phyloP scores from a whole-genome alignment of 2,888 invertebrate genomes.

The Clanis bilineata region DNA sequence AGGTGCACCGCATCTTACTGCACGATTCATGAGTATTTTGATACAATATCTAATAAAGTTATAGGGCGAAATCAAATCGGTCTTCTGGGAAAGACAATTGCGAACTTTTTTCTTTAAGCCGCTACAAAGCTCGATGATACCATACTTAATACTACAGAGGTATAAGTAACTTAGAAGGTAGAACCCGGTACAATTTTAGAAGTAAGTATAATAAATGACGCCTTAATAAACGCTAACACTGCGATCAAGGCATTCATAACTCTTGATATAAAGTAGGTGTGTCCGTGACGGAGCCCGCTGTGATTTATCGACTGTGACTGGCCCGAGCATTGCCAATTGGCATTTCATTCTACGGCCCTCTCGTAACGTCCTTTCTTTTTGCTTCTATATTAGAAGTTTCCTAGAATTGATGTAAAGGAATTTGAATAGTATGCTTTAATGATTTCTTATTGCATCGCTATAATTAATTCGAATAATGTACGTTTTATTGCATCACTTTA shows the following conservation, averaged over 20 bases:
- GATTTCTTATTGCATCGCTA: not conserved
- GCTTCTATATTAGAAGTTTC: not conserved
- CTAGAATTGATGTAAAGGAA: not conserved
- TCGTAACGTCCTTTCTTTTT: not conserved
- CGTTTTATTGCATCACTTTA: too few relatives aligned
- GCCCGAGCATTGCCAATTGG: conserved; percentile 3
- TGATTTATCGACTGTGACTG: not conserved
- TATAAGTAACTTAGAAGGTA: too few relatives aligned
- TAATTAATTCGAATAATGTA: too few relatives aligned
- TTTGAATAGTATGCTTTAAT: not conserved
- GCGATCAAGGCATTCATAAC: not conserved
- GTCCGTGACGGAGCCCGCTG: not conserved
- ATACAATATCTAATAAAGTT: too few relatives aligned
- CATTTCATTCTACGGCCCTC: not conserved
- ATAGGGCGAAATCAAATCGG: too few relatives aligned
- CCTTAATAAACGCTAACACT: not conserved
- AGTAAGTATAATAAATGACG: not conserved
- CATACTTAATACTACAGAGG: too few relatives aligned
- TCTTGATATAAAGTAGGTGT: conserved; percentile 5
- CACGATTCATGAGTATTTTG: too few relatives aligned
- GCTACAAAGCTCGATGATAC: too few relatives aligned
- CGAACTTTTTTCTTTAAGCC: too few relatives aligned
- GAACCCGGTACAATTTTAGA: not conserved
- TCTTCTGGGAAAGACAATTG: too few relatives aligned
- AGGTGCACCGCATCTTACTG: too few relatives aligned